Evolutionary conservation across 2,888 invertebrate species (phyloP).

Genomic region (Rhagophthalmus giganteus): DNA sequence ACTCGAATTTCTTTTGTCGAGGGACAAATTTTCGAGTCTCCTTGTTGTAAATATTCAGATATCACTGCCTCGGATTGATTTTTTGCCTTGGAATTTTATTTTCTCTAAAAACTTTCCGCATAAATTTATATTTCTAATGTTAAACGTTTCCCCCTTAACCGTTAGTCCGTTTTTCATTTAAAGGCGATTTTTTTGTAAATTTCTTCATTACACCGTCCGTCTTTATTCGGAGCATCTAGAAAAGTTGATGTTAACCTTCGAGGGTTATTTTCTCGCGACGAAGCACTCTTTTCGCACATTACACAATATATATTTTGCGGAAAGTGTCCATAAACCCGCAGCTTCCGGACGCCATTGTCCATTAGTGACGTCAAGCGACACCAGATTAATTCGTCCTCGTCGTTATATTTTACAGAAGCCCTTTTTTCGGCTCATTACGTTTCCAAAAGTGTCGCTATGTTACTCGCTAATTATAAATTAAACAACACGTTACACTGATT

Average conservation of each 20-base stretch:
- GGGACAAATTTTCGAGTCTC: conserved; percentile 39
- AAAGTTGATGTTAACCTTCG: conserved; percentile 24
- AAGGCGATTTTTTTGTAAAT: too few relatives aligned
- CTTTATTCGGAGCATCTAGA: conserved; percentile 12
- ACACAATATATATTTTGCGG: conserved; percentile 35
- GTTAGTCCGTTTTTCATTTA: too few relatives aligned
- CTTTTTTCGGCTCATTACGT: conserved; percentile 46
- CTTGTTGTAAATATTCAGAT: conserved; percentile 27
- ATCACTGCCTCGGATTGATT: conserved; percentile 23
- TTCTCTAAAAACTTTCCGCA: conserved; percentile 6
- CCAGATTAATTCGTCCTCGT: conserved; percentile 41
- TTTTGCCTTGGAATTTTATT: conserved; percentile 15
- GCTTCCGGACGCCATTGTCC: conserved; percentile 44
- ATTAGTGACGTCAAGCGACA: conserved; percentile 42
- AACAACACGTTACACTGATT: conserved; percentile 32
- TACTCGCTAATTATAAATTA: conserved; percentile 36
- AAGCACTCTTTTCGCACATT: conserved; percentile 31
- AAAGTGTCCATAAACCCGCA: conserved; percentile 39
- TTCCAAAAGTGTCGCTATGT: conserved; percentile 43
- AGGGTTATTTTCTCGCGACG: conserved; percentile 22
- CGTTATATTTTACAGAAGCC: conserved; percentile 39
- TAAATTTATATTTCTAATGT: conserved; percentile 10
- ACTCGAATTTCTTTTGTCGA: conserved; percentile 39
- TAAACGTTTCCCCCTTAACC: too few relatives aligned
- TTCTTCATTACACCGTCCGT: conserved; percentile 11